Percentiles rank a stretch among this genome's conserved stretches.
Conservation (phyloP, 2,797 vertebrate species). For the Molossus alvarezi region DNA sequence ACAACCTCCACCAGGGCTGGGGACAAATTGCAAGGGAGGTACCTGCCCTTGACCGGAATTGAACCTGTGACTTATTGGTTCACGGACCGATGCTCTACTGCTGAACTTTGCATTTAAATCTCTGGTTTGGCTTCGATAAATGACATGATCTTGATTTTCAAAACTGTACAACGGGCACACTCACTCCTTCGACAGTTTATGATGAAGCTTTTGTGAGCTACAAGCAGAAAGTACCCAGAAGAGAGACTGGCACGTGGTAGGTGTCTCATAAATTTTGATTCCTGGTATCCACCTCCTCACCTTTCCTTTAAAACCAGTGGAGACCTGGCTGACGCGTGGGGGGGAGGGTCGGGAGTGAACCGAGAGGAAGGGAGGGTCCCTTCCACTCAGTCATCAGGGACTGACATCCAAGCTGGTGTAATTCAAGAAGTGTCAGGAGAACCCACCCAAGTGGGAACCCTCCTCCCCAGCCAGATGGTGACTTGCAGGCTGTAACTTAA, state of each 20-base stretch:
- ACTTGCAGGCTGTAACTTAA: conserved; percentile 74
- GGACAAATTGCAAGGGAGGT: too few relatives aligned
- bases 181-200: neutral
- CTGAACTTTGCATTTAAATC: neutral
- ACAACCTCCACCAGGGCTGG: too few relatives aligned
- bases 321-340: neutral
- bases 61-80: too few relatives aligned
- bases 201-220: neutral
- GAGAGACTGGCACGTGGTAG: neutral
- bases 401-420: conserved; percentile 69
- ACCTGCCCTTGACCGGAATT: too few relatives aligned
- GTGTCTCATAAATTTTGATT: neutral
- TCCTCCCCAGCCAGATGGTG: conserved; percentile 77
- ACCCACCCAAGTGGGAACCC: neutral
- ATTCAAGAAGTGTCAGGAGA: conserved; percentile 71
- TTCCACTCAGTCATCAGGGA: neutral
- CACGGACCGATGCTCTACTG: too few relatives aligned
- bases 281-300: neutral
- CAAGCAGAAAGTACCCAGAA: neutral
- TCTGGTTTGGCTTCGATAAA: conserved; percentile 8
- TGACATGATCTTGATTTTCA: neutral
- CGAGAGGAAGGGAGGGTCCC: neutral
- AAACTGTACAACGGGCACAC: neutral
- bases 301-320: neutral
- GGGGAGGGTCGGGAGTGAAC: neutral